phyloP scores from a whole-genome alignment of 2,113 vertebrate species.

The Zosterops hypoxanthus region DNA sequence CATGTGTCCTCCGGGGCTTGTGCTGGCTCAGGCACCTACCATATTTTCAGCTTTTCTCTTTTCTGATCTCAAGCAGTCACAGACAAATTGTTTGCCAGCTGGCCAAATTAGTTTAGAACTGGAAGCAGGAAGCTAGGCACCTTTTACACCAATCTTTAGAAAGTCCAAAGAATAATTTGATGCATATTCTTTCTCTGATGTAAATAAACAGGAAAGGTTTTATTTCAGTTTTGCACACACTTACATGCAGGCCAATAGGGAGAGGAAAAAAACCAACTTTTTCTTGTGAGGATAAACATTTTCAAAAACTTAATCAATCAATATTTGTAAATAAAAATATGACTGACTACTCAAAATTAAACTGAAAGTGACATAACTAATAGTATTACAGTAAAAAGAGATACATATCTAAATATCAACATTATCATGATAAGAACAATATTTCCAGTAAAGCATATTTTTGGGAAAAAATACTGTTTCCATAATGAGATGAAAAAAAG shows the following conservation, averaged over 20 bases:
- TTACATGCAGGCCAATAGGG: neutral
- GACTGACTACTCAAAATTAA: neutral
- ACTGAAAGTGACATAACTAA: neutral
- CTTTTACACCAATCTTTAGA: neutral
- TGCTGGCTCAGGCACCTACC: neutral
- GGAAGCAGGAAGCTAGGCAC: neutral
- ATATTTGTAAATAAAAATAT: neutral
- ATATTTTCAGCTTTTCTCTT: constrained; percentile 7
- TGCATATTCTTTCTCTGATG: neutral
- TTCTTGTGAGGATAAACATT: neutral
- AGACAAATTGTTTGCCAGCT: neutral
- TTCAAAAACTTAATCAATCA: neutral
- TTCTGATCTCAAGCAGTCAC: neutral
- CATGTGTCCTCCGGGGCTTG: neutral
- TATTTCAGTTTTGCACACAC: neutral
- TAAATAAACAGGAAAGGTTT: neutral
- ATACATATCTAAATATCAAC: neutral
- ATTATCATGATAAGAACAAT: neutral
- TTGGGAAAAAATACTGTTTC: neutral
- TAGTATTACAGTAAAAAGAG: neutral
- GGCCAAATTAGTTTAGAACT: neutral
- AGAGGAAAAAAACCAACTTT: neutral
- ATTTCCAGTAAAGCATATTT: neutral
- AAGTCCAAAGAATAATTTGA: neutral
- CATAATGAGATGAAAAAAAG: neutral